These are phyloP conservation scores for Acanthornis magna DNA, from an alignment of 2,797 vertebrate genomes.

Conservation along the genomic window DNA sequence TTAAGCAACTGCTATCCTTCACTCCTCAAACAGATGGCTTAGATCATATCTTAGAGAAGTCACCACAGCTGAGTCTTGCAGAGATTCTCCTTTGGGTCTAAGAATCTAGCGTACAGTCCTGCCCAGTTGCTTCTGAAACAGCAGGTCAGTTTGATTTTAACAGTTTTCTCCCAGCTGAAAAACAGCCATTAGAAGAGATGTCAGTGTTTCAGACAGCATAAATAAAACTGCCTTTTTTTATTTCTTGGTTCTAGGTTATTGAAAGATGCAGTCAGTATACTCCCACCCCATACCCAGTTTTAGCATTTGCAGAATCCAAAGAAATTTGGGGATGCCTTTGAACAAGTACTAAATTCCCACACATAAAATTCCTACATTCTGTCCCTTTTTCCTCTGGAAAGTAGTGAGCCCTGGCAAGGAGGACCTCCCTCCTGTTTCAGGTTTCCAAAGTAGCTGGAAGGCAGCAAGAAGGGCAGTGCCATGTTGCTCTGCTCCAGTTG, in stretches of 20 bases:
- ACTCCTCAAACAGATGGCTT: background rate
- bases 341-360: background rate
- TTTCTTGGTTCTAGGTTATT: background rate
- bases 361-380: background rate
- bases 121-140: background rate
- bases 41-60: background rate
- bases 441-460: background rate
- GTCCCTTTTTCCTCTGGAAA: background rate
- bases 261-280: fast-evolving
- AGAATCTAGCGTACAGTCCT: background rate
- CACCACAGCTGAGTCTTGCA: background rate
- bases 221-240: background rate
- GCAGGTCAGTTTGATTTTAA: background rate
- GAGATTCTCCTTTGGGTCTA: background rate
- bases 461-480: background rate
- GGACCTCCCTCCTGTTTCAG: background rate
- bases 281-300: background rate
- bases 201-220: background rate
- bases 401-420: background rate
- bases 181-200: background rate
- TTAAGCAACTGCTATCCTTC: background rate
- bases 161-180: background rate
- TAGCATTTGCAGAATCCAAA: background rate
- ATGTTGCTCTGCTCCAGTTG: background rate
- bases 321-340: background rate